Evolutionary conservation across 1,140 invertebrate species (phyloP), one percentile per base, ranked within the genome.

Genomic region (Fopius arisanus): DNA sequence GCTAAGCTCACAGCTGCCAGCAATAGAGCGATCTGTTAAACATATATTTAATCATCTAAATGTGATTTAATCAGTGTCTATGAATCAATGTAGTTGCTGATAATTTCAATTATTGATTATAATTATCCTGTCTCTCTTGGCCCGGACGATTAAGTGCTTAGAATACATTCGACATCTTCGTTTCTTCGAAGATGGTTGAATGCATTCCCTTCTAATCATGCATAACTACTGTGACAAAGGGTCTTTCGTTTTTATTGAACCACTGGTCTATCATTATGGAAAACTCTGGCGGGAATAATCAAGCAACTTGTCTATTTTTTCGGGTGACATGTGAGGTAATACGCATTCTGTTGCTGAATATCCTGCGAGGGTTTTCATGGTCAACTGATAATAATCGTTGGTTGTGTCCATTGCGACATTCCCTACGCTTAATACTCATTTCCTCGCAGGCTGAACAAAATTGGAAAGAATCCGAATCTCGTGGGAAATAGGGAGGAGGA

Each of bases 401-500:
- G 86, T 84, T 82, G 84, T 84, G 78, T 75, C 73, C 63, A 51
- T 68, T 88, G 80, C 79, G 67, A 88, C 87, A 86, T 87, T 87
- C 87, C 87, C 86, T 88, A 88, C 86, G 86, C 86, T 88, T 88
- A 87, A 87, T 85, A 75, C 84, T 77, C 82, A 87, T 80, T 82
- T 82, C 68, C 83, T 83, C 86, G 48, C 86, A 93, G 95, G 89
- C 90, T 99, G 78, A 98, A 98, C 89, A 99, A 99, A 90, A 98
- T 99, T 84, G 97, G 97, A 66, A 98, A 98, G 90, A 98, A 99
- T 90, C 97, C 97, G 59, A 98, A 96, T 84, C 92, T 99, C 79
- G 96, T 99, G 75, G 94, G 95, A 75, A 96, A 97, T 82, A 91
- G 96, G 67, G 96, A 97, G 84, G 94, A 96, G 86, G 94, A 95